Evolutionary conservation across 2,888 invertebrate genomes (phyloP).

Genomic region (Oegoconia quadripuncta): DNA sequence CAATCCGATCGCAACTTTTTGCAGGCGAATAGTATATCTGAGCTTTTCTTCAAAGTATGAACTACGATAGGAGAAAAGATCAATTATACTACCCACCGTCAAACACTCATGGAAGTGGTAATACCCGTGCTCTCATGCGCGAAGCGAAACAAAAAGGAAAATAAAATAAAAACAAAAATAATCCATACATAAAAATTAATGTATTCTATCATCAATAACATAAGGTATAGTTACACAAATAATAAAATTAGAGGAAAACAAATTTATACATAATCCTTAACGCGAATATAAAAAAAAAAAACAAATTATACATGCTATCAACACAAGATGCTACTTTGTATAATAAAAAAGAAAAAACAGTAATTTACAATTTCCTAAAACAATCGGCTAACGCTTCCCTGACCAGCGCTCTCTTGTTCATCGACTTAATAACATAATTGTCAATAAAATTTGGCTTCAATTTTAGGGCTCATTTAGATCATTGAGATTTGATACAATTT

Average conservation of each 20-base stretch:
- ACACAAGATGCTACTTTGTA: conserved; percentile 61
- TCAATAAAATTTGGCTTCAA: conserved; percentile 66
- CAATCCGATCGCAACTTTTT: too few relatives aligned
- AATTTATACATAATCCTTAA: conserved; percentile 78
- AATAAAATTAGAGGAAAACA: conserved; percentile 78
- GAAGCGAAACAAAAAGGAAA: conserved; percentile 38
- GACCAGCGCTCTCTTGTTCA: conserved; percentile 49
- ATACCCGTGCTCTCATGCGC: too few relatives aligned
- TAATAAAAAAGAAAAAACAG: conserved; percentile 59
- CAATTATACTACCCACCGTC: too few relatives aligned
- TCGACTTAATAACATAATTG: conserved; percentile 46
- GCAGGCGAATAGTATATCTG: too few relatives aligned
- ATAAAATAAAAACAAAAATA: conserved; percentile 61
- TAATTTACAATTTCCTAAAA: conserved; percentile 74
- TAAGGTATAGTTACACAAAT: conserved; percentile 77
- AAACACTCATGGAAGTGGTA: too few relatives aligned
- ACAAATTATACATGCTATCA: conserved; percentile 75
- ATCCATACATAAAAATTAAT: conserved; percentile 77
- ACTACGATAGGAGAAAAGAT: too few relatives aligned
- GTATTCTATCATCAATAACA: conserved; percentile 79
- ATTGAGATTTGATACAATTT: conserved; percentile 6
- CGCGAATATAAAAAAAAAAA: conserved; percentile 71
- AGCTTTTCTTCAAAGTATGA: too few relatives aligned
- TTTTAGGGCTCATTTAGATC: conserved; percentile 50
- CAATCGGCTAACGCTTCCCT: conserved; percentile 44